Evolutionary conservation across 2,113 vertebrate genomes (phyloP), one percentile per base, ranked within the genome.

Genomic region (Hydropotes inermis): DNA sequence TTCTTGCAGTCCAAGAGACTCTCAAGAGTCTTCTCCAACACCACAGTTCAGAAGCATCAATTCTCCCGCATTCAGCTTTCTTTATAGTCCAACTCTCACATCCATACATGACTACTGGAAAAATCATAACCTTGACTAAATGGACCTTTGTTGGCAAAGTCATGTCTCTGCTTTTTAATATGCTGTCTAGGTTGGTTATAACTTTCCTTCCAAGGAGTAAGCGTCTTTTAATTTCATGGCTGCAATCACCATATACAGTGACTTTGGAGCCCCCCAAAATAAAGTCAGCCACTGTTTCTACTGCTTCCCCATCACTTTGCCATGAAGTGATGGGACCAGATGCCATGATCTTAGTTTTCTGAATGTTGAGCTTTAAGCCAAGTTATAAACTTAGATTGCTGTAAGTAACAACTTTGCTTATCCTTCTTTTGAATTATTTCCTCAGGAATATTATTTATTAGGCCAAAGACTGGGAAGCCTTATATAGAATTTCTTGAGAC

Each of bases 371-470:
- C 36, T 39, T 39, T 74, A 74, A 74, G n/a, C n/a, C n/a, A 39
- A 39, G 67, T 74, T 39, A 39, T 39, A 74, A 74, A 39, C 67
- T 74, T 74, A 23, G 19, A 39, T 10, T 23, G 19, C n/a, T 74
- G 1, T 70, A 70, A 36, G 9, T 23, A 78, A 55, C 61, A 89
- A 82, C 30, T 78, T 83, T 82, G 23, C 36, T 67, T 70, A 74
- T 50, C 36, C 13, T 89, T 50, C 33, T 78, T 94, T 92, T 89
- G 79, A 91, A 50, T 96, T 89, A 97, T 89, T 70, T 95, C 28
- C 28, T 76, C 52, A 89, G 23, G 12, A 96, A 93, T 76, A 89
- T 60, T 86, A 89, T 86, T 92, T 95, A 87, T 94, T 81, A 88
- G 50, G 60, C 43, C 43, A 70, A 78, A 86, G 60, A 47, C 11